Evolutionary conservation across 1,140 invertebrate species (phyloP).

Genomic region (Drosophila suzukii): DNA sequence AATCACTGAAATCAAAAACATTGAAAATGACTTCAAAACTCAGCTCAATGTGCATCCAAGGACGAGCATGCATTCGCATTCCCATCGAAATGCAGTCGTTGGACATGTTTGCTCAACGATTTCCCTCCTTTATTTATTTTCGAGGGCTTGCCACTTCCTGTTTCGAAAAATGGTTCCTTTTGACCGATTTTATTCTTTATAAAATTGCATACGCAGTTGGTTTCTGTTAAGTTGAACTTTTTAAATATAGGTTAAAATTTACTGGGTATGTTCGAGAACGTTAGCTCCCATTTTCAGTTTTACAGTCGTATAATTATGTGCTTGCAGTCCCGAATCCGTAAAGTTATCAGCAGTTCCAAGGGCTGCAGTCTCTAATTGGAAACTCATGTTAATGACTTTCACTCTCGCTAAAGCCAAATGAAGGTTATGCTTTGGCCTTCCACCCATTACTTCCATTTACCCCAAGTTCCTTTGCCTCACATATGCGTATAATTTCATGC

Average conservation of each 20-base stretch:
- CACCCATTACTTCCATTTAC: slow-evolving; percentile 8
- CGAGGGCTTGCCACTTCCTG: slow-evolving; percentile 21
- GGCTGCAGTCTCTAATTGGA: slow-evolving; percentile 54
- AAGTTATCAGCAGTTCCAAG: neutral
- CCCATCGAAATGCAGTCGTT: slow-evolving; percentile 25
- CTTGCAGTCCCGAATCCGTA: neutral
- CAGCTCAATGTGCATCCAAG: slow-evolving; percentile 67
- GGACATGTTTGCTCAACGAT: slow-evolving; percentile 39
- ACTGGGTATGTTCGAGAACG: too few species aligned
- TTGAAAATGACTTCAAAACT: slow-evolving; percentile 78
- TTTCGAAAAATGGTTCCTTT: neutral
- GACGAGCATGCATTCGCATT: slow-evolving; percentile 28
- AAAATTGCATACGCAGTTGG: neutral
- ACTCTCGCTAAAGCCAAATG: slow-evolving; percentile 48
- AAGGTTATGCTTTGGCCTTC: slow-evolving; percentile 61
- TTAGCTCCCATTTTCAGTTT: neutral
- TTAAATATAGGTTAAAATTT: too few species aligned
- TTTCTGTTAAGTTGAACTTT: neutral
- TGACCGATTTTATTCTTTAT: neutral
- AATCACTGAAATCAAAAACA: slow-evolving; percentile 83
- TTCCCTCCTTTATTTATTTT: slow-evolving; percentile 35
- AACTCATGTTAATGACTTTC: slow-evolving; percentile 71
- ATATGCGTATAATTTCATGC: slow-evolving; percentile 45
- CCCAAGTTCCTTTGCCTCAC: neutral
- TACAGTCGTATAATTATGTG: neutral